A percentile compares a stretch with the other conserved stretches of the same genome.
Conservation (phyloP, 2,888 invertebrate species). For the Drosophila leonis region DNA sequence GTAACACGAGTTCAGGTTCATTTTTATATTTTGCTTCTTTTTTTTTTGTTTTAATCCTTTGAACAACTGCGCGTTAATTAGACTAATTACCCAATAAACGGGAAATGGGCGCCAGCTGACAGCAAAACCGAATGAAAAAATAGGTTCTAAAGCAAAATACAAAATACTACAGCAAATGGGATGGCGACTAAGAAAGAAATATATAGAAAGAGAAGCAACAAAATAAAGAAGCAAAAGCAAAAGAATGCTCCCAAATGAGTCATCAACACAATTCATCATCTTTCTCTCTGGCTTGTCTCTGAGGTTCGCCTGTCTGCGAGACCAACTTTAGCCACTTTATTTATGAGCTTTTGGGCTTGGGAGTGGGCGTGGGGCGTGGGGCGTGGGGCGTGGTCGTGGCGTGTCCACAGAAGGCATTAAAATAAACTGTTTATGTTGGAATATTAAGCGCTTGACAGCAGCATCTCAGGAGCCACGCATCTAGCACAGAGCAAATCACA, state of each 20-base stretch:
- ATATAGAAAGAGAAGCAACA: neutral
- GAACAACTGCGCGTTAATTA: constrained; percentile 64
- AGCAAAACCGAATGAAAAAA: constrained; percentile 11
- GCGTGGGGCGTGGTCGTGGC: constrained; percentile 11
- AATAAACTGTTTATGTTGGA: constrained; percentile 62
- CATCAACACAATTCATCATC: constrained; percentile 79
- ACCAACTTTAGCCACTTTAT: constrained; percentile 44
- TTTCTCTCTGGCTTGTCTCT: constrained; percentile 27
- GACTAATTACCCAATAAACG: constrained; percentile 70
- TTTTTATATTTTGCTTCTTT: neutral
- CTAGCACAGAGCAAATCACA: constrained; percentile 18
- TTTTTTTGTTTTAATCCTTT: constrained; percentile 50
- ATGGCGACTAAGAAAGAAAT: constrained; percentile 22
- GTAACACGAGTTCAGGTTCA: constrained; percentile 44
- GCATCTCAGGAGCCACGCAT: constrained; percentile 11
- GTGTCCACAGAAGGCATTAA: constrained; percentile 43
- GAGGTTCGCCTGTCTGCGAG: constrained; percentile 15
- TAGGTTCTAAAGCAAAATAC: constrained; percentile 21
- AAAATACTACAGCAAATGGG: constrained; percentile 4
- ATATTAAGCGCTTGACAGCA: constrained; percentile 38
- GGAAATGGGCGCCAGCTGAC: constrained; percentile 45
- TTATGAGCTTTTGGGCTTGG: constrained; percentile 28
- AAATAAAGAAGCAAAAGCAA: constrained; percentile 5
- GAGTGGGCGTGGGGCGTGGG: neutral
- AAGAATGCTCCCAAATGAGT: constrained; percentile 67